Evolutionary conservation across 2,113 vertebrate genomes (phyloP).

Genomic region (Columbina picui): DNA sequence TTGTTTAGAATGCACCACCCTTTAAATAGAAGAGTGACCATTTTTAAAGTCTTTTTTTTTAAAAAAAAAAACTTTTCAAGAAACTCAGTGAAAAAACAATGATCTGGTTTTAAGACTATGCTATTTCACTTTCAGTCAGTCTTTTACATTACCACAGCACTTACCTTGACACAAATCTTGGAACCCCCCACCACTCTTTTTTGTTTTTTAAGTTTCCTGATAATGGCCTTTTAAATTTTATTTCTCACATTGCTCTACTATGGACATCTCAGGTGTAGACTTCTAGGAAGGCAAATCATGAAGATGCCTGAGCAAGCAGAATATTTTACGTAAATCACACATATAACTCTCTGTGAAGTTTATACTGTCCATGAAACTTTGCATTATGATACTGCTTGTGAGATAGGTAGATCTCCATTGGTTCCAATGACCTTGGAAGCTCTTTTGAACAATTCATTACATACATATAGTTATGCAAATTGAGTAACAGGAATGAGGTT

Average conservation of each 20-base stretch:
- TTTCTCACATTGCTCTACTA: neutral
- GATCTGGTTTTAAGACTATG: neutral
- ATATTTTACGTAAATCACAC: neutral
- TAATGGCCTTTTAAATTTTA: neutral
- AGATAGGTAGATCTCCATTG: neutral
- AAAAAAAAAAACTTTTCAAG: neutral
- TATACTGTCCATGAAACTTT: constrained; percentile 16
- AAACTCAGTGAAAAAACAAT: neutral
- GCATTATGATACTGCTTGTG: neutral
- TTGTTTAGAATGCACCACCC: constrained; percentile 18
- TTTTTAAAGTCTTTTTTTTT: neutral
- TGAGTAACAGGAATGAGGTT: constrained; percentile 28
- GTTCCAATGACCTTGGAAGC: constrained; percentile 14
- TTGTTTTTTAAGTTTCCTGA: neutral
- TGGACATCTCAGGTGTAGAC: neutral
- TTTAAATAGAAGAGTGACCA: neutral
- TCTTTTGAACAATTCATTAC: constrained; percentile 32
- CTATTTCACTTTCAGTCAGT: neutral
- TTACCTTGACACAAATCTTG: neutral
- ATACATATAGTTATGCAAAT: constrained; percentile 36
- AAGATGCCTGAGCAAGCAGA: neutral
- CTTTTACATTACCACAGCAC: neutral
- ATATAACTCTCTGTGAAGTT: neutral
- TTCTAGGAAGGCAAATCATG: neutral
- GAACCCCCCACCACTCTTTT: neutral